Evolutionary conservation across 2,797 vertebrate species (phyloP).

Genomic region (Hapalemur alaotrensis): DNA sequence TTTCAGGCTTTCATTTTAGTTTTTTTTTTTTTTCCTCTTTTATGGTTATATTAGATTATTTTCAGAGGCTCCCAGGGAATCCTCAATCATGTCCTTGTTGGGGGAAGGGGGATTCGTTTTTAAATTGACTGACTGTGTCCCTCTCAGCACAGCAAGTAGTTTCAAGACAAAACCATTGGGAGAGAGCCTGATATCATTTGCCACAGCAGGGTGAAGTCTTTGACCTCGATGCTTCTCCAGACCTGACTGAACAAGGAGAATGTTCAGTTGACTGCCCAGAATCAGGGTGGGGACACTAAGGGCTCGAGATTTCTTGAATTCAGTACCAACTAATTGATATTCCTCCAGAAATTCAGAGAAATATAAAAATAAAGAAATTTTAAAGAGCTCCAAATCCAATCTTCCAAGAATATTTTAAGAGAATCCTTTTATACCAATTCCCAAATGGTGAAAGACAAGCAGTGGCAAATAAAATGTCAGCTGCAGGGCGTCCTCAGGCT

Average conservation of each 20-base stretch:
- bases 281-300: accelerated
- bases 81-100: constrained; percentile 30
- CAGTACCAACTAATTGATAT: not conserved
- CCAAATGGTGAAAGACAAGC: not conserved
- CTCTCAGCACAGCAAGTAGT: not conserved
- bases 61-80: constrained; percentile 64
- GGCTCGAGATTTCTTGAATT: not conserved
- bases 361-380: not conserved
- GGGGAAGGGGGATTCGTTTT: not conserved
- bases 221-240: not conserved
- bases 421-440: constrained; percentile 44
- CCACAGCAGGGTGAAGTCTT: not conserved
- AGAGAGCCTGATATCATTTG: not conserved
- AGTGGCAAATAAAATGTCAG: not conserved
- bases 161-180: not conserved
- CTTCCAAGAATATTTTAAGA: constrained; percentile 39
- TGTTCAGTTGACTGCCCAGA: not conserved
- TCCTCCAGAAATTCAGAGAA: constrained; percentile 18
- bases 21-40: not conserved
- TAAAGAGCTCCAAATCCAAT: not conserved
- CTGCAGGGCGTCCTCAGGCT: not conserved
- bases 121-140: not conserved
- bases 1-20: constrained; percentile 27
- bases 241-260: not conserved
- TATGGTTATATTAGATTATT: constrained; percentile 62